Conservation (phyloP, 2,113 vertebrate species). For the Trinectes maculatus region DNA sequence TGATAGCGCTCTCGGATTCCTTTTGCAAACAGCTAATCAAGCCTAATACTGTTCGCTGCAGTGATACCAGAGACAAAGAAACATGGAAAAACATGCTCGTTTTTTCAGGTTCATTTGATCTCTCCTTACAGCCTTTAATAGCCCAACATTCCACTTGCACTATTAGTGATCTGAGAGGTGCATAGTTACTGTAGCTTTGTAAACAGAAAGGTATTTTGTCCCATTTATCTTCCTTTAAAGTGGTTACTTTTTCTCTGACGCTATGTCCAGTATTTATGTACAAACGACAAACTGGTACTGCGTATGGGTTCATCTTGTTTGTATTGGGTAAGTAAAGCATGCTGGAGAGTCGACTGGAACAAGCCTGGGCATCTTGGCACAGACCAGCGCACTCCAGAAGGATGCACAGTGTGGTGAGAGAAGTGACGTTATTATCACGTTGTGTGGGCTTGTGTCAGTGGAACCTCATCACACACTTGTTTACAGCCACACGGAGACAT, state of each 20-base stretch:
- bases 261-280: constrained; percentile 16
- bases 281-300: neutral
- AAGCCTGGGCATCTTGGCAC: constrained; percentile 65
- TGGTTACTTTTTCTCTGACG: constrained; percentile 1
- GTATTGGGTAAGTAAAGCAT: constrained; percentile 30
- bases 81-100: neutral
- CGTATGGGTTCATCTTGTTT: constrained; percentile 27
- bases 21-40: constrained; percentile 1
- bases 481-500: constrained; percentile 34
- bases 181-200: constrained; percentile 24
- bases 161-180: constrained; percentile 19
- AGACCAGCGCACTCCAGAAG: constrained; percentile 71
- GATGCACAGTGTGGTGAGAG: constrained; percentile 76
- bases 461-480: constrained; percentile 63
- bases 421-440: constrained; percentile 74
- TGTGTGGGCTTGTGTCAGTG: constrained; percentile 74
- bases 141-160: constrained; percentile 15
- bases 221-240: constrained; percentile 6
- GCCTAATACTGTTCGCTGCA: constrained; percentile 25
- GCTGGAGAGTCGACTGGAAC: constrained; percentile 42
- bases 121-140: constrained; percentile 26
- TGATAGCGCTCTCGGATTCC: constrained; percentile 25
- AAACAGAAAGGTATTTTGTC: constrained; percentile 43
- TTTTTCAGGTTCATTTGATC: constrained; percentile 17
- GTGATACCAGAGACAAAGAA: neutral